Percentiles rank a stretch among this genome's conserved stretches.
Evolutionary conservation across 2,797 vertebrate genomes (phyloP).

Genomic region (Scyliorhinus canicula): DNA sequence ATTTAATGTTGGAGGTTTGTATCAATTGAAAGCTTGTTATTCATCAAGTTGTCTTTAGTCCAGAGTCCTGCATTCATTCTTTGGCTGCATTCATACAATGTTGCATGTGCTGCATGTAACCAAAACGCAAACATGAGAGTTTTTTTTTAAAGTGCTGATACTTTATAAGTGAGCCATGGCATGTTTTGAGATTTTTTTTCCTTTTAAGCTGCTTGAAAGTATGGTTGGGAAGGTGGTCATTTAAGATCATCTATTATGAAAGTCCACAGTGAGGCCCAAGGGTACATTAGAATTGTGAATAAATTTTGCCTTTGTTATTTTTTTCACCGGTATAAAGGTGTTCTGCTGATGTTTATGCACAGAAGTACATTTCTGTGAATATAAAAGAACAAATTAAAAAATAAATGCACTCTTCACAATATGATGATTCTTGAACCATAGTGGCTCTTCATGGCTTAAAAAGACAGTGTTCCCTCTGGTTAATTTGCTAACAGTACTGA

Average conservation of each 20-base stretch:
- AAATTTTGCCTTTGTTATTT: not conserved
- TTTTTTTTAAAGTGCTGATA: not conserved
- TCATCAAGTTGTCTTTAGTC: slow-evolving; percentile 58
- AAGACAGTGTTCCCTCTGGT: not conserved
- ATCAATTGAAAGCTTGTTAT: slow-evolving; percentile 65
- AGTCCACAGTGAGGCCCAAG: not conserved
- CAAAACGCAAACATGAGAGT: not conserved
- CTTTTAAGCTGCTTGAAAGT: slow-evolving; percentile 28
- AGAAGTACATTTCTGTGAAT: not conserved
- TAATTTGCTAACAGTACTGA: not conserved
- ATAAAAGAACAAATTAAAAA: not conserved
- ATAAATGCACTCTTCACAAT: not conserved
- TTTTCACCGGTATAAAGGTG: not conserved
- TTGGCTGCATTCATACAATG: slow-evolving; percentile 41
- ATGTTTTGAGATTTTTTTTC: slow-evolving; percentile 42
- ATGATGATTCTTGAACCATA: slow-evolving; percentile 13
- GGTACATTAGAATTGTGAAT: not conserved
- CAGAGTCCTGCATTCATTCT: slow-evolving; percentile 52
- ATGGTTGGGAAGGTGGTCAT: slow-evolving; percentile 26
- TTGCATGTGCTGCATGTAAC: slow-evolving; percentile 40
- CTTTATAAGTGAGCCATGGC: slow-evolving; percentile 44
- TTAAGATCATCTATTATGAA: slow-evolving; percentile 17
- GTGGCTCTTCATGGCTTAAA: not conserved
- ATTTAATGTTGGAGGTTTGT: slow-evolving; percentile 99
- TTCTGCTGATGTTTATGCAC: not conserved